A percentile compares a stretch with the other conserved stretches of the same genome.
Conservation (phyloP, 2,888 invertebrate genomes). For the Coecobrya sp. region DNA sequence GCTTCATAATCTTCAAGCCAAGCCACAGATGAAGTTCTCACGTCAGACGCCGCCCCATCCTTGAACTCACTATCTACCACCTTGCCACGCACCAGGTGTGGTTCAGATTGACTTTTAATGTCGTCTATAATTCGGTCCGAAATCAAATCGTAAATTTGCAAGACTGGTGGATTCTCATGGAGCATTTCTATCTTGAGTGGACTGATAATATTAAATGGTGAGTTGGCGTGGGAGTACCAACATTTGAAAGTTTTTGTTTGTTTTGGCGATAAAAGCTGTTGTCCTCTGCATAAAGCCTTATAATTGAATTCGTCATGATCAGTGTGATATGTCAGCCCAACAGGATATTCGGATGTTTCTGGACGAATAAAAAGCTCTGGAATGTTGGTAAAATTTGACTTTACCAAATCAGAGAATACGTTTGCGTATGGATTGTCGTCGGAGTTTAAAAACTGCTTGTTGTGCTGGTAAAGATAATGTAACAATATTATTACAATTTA, state of each 20-base stretch:
- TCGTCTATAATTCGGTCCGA: constrained; percentile 86
- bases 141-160: constrained; percentile 87
- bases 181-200: constrained; percentile 87
- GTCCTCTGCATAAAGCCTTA: constrained; percentile 87
- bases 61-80: constrained; percentile 81
- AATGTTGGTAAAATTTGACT: constrained; percentile 53
- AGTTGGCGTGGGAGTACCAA: constrained; percentile 84
- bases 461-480: constrained; percentile 80
- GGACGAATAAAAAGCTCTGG: constrained; percentile 43
- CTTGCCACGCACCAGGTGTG: constrained; percentile 87
- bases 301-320: constrained; percentile 86
- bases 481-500: neutral
- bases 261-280: constrained; percentile 81
- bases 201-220: constrained; percentile 86
- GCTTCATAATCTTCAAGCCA: constrained; percentile 86
- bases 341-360: neutral
- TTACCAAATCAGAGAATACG: constrained; percentile 60
- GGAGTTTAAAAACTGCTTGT: constrained; percentile 71
- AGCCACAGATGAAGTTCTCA: constrained; percentile 87
- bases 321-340: constrained; percentile 75
- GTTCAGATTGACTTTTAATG: constrained; percentile 86
- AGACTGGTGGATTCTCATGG: constrained; percentile 86
- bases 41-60: constrained; percentile 85
- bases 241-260: constrained; percentile 86
- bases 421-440: neutral